A percentile compares a stretch with the other conserved stretches of the same genome.
These are phyloP conservation scores for Oophaga pumilio DNA, from an alignment of 2,113 vertebrate species.

Conservation along the genomic window DNA sequence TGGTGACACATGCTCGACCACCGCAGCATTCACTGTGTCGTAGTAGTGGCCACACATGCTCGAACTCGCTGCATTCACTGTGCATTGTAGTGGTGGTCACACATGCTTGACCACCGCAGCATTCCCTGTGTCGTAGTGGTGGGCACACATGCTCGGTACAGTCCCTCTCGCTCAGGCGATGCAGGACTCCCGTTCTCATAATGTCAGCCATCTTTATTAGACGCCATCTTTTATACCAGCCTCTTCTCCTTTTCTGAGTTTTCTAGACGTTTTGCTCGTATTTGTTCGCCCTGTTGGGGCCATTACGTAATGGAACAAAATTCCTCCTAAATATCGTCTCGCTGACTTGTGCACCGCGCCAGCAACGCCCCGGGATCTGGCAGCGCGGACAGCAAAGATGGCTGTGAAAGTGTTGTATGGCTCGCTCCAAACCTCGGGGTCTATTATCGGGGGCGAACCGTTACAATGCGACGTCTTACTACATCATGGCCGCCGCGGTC, in stretches of 20 bases:
- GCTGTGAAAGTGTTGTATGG: background rate
- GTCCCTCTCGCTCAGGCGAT: no score
- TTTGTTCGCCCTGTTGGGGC: background rate
- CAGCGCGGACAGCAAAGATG: background rate
- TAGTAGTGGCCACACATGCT: no score
- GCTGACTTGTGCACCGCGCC: constrained; percentile 26
- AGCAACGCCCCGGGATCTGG: constrained; percentile 29
- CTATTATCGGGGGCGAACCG: no score
- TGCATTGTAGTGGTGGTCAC: no score
- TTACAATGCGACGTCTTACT: background rate
- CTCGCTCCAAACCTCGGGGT: background rate
- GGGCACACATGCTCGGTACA: no score
- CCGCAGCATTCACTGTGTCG: no score
- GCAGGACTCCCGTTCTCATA: no score
- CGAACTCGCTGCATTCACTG: no score
- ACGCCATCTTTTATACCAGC: no score
- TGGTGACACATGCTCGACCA: no score
- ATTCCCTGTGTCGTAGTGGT: no score
- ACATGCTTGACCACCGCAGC: no score
- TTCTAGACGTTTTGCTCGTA: constrained; percentile 4
- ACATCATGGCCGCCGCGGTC: background rate
- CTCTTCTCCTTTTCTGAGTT: background rate
- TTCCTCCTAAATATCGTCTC: constrained; percentile 15
- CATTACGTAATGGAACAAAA: constrained; percentile 46
- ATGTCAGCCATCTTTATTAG: background rate